These are phyloP conservation scores for Cheilosia impressa DNA, from an alignment of 2,888 invertebrate species.

Conservation along the genomic window DNA sequence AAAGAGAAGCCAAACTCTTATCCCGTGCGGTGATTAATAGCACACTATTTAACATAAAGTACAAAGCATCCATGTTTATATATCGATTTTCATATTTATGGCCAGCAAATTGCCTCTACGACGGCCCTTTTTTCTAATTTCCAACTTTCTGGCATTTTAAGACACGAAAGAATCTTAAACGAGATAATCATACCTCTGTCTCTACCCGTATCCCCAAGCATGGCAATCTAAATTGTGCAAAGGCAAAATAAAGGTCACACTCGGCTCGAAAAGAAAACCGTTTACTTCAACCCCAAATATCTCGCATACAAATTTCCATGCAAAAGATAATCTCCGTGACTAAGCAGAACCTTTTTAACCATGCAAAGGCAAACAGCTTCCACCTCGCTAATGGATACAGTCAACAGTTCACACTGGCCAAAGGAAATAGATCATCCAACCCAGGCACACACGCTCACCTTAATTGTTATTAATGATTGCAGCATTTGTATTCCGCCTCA, in stretches of 20 bases:
- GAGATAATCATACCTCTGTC: neutral
- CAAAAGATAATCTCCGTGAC: slow-evolving; percentile 16
- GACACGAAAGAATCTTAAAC: neutral
- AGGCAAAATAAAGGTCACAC: slow-evolving; percentile 23
- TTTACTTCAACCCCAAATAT: slow-evolving; percentile 9
- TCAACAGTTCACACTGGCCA: slow-evolving; percentile 6
- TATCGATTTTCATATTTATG: neutral
- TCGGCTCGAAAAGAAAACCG: neutral
- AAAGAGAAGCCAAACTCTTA: too few species aligned
- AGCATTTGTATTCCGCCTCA: slow-evolving; percentile 4
- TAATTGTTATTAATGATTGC: slow-evolving; percentile 53
- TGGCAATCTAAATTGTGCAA: neutral
- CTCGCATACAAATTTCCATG: slow-evolving; percentile 26
- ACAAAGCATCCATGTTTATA: neutral
- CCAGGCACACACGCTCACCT: slow-evolving; percentile 12
- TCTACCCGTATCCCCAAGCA: neutral
- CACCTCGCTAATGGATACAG: slow-evolving; percentile 34
- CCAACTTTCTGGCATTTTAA: slow-evolving; percentile 18
- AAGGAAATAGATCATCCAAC: slow-evolving; percentile 20
- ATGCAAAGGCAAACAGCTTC: slow-evolving; percentile 15
- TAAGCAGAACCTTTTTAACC: neutral
- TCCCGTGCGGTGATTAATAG: too few species aligned
- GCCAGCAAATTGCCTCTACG: neutral
- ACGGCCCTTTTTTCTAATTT: neutral
- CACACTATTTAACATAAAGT: neutral